Percentiles rank a stretch among this genome's conserved stretches.
Evolutionary conservation across 2,888 invertebrate genomes (phyloP).

Genomic region (Ophioninae sp.): DNA sequence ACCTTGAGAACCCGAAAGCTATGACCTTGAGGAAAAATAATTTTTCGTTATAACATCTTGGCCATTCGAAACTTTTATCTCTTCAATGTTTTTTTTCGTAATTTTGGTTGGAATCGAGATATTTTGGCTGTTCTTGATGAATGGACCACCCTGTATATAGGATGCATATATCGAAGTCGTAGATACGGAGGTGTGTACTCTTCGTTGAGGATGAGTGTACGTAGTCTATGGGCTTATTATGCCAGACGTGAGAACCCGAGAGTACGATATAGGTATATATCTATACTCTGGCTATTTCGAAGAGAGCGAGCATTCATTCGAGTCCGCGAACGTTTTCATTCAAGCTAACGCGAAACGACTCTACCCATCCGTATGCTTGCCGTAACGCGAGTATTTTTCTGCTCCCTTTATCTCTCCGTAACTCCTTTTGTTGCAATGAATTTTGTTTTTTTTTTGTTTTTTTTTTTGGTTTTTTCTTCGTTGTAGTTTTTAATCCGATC

Average conservation of each 20-base stretch:
- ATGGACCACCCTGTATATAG: too few species aligned
- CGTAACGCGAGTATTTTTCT: slow-evolving; percentile 50
- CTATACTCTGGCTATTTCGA: slow-evolving; percentile 62
- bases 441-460: slow-evolving; percentile 23
- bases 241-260: slow-evolving; percentile 64
- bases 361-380: slow-evolving; percentile 56
- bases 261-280: slow-evolving; percentile 60
- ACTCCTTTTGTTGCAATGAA: slow-evolving; percentile 19
- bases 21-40: too few species aligned
- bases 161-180: background rate
- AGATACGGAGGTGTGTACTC: slow-evolving; percentile 25
- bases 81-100: too few species aligned
- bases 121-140: too few species aligned
- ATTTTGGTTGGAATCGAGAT: too few species aligned
- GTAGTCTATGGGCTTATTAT: slow-evolving; percentile 61
- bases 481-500: too few species aligned
- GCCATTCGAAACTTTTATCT: too few species aligned
- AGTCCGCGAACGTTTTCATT: slow-evolving; percentile 63
- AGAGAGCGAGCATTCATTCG: slow-evolving; percentile 65
- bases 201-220: slow-evolving; percentile 50
- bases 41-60: too few species aligned
- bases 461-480: background rate
- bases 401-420: slow-evolving; percentile 20
- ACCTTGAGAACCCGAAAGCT: too few species aligned
- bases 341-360: slow-evolving; percentile 63